phyloP scores from a whole-genome alignment of 2,113 vertebrate genomes.

The Syrmaticus mikado region DNA sequence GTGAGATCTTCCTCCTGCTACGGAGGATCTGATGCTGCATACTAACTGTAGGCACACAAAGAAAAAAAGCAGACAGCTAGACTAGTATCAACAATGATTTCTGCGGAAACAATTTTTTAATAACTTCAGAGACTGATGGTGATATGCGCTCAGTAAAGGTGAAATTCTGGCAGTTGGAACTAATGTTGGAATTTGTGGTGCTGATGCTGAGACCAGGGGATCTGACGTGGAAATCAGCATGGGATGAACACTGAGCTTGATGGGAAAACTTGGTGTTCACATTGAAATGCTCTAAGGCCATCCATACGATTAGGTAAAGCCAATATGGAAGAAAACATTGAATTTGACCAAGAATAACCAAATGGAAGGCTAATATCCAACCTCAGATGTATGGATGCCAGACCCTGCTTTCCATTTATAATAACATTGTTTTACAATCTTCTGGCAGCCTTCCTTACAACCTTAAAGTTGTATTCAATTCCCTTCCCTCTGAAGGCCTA shows the following conservation, averaged over 20 bases:
- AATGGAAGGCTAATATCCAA: neutral
- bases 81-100: neutral
- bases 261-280: neutral
- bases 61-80: neutral
- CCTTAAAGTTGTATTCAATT: neutral
- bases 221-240: neutral
- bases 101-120: neutral
- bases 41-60: neutral
- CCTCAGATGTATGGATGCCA: neutral
- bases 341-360: constrained; percentile 15
- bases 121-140: neutral
- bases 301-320: neutral
- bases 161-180: constrained; percentile 7
- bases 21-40: fast-evolving
- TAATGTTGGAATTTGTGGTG: neutral
- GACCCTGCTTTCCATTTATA: neutral
- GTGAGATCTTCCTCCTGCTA: neutral
- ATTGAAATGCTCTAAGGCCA: neutral
- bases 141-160: neutral
- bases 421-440: neutral
- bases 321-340: neutral
- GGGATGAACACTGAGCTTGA: neutral
- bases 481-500: neutral
- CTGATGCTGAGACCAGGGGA: neutral
- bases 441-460: neutral